phyloP scores from a whole-genome alignment of 2,113 vertebrate species.

The Callipepla californica region DNA sequence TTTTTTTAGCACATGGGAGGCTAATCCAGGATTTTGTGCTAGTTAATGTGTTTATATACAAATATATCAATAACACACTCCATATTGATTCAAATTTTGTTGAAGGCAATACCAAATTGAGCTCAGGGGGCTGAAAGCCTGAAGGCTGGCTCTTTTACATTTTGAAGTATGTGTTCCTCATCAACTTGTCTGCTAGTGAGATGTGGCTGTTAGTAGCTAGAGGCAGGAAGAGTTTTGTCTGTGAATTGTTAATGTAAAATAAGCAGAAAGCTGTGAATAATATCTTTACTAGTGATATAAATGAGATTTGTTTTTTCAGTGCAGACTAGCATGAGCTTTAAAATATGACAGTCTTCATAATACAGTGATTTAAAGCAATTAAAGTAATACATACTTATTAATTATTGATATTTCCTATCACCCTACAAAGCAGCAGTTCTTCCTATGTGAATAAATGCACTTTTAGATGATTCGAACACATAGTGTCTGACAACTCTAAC shows the following conservation, averaged over 20 bases:
- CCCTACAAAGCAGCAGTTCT: neutral
- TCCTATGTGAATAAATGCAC: neutral
- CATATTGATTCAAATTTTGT: neutral
- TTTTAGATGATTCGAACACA: neutral
- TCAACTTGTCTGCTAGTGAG: neutral
- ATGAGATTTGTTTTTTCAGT: neutral
- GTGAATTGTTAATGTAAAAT: neutral
- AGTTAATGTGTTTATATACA: neutral
- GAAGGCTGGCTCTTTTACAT: neutral
- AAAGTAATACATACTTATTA: neutral
- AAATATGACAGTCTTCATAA: neutral
- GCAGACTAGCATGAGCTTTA: neutral
- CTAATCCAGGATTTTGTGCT: neutral
- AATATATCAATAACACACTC: neutral
- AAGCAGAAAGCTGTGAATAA: neutral
- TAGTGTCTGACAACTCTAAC: neutral
- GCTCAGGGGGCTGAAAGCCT: neutral
- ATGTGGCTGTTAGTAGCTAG: neutral
- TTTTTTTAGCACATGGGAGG: neutral
- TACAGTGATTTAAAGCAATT: neutral
- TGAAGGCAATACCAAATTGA: neutral
- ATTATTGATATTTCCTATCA: neutral
- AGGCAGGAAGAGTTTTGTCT: neutral
- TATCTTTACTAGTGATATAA: slow-evolving; percentile 21
- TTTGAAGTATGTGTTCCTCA: neutral